Evolutionary conservation across 2,888 invertebrate genomes (phyloP).

Genomic region (Drosophila pseudotakahashii): DNA sequence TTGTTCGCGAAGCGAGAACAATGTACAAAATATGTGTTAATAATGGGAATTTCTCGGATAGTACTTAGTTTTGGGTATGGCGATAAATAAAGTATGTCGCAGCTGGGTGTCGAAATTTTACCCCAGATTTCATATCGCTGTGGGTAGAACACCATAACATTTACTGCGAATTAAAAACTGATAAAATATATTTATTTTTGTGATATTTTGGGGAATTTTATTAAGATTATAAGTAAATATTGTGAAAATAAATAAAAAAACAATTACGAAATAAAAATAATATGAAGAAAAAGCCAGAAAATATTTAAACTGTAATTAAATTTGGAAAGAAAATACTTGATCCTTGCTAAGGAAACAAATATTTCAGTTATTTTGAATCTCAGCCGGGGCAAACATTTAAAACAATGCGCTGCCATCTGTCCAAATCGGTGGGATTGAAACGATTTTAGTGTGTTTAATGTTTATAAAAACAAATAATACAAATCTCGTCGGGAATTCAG

Average conservation of each 20-base stretch:
- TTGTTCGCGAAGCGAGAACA: slow-evolving; percentile 28
- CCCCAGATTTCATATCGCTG: not conserved
- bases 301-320: too few species aligned
- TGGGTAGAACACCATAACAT: not conserved
- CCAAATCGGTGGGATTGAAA: slow-evolving; percentile 34
- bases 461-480: slow-evolving; percentile 75
- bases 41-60: slow-evolving; percentile 32
- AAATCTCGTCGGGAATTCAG: slow-evolving; percentile 22
- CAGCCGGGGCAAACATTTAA: slow-evolving; percentile 13
- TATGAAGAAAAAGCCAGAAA: not conserved
- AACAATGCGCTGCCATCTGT: slow-evolving; percentile 58
- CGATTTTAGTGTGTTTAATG: slow-evolving; percentile 52
- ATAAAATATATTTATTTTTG: too few species aligned
- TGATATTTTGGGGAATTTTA: not conserved
- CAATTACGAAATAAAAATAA: not conserved
- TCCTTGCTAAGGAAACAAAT: too few species aligned
- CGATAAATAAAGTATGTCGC: slow-evolving; percentile 8
- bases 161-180: not conserved
- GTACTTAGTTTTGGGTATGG: slow-evolving; percentile 8
- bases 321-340: too few species aligned
- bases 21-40: slow-evolving; percentile 35
- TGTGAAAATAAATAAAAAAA: too few species aligned
- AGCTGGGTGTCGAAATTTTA: slow-evolving; percentile 1
- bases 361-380: not conserved
- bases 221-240: not conserved